Evolutionary conservation across 2,113 vertebrate species (phyloP).

Genomic region (Felis catus): F.catus_Fca126_mat1.0 CM031412.1:127595001-127595500

Average conservation of each 20-base stretch:
- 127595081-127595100: neutral
- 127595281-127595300: neutral
- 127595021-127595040: neutral
- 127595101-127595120: neutral
- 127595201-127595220: neutral
- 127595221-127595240: neutral
- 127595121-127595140: neutral
- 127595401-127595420: neutral
- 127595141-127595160: neutral
- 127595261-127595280: neutral
- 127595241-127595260: neutral
- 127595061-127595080: neutral
- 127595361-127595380: neutral
- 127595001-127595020: neutral
- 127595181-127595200: neutral
- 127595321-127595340: neutral
- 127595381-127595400: neutral
- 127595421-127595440: neutral
- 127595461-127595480: neutral
- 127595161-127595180: neutral
- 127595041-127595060: neutral
- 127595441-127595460: neutral
- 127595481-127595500: neutral
- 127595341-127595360: neutral
- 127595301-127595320: neutral